A percentile compares a stretch with the other conserved stretches of the same genome.
These are phyloP conservation scores for Gryon sp. DNA, from an alignment of 1,140 invertebrate genomes.

Conservation along the genomic window DNA sequence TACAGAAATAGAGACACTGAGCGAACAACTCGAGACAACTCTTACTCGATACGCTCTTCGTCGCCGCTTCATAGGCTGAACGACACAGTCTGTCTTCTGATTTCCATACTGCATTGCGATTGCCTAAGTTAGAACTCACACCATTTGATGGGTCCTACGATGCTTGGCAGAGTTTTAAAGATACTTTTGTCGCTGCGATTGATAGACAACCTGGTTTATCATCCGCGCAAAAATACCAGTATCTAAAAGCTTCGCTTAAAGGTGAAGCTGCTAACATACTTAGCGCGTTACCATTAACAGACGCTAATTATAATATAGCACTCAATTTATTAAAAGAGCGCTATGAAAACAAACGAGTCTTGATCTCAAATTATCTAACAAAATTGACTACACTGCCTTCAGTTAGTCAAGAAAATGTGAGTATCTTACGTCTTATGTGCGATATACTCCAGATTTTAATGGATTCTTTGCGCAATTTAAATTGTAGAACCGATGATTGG, in stretches of 20 bases:
- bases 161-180: not conserved
- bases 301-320: not conserved
- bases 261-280: not conserved
- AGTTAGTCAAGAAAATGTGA: not conserved
- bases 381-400: not conserved
- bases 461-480: not conserved
- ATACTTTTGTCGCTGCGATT: not conserved
- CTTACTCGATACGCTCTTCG: no score
- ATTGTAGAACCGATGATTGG: not conserved
- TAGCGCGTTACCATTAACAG: not conserved
- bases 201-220: not conserved
- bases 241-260: not conserved
- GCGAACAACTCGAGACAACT: no score
- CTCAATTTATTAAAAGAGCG: not conserved
- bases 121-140: not conserved
- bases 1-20: no score
- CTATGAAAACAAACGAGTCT: constrained; percentile 1
- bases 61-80: not conserved
- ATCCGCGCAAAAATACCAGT: not conserved
- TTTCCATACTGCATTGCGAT: not conserved
- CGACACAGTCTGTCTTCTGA: not conserved
- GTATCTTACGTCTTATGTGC: not conserved
- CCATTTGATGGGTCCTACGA: not conserved
- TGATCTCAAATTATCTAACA: not conserved
- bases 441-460: not conserved